Evolutionary conservation across 2,888 invertebrate genomes (phyloP).

Genomic region (Lottia scabra): DNA sequence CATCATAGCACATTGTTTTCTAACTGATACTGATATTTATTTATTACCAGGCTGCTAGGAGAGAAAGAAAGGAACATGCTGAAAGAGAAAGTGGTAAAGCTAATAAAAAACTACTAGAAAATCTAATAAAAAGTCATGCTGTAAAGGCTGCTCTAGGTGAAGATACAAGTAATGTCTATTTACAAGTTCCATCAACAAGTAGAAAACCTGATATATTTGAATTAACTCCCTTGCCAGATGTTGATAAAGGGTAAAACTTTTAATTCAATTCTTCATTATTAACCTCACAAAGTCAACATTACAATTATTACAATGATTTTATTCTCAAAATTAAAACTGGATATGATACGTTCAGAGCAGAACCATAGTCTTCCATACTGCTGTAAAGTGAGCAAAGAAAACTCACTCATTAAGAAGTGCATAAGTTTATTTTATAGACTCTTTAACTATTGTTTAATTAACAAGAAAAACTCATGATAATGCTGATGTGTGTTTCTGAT

Average conservation of each 20-base stretch:
- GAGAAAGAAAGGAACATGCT: constrained; percentile 78
- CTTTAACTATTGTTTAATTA: too few relatives aligned
- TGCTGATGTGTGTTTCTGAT: too few relatives aligned
- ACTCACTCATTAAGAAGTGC: too few relatives aligned
- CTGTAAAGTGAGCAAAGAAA: too few relatives aligned
- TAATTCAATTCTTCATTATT: background rate
- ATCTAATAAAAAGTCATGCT: constrained; percentile 83
- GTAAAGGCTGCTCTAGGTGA: constrained; percentile 70
- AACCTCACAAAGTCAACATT: too few relatives aligned
- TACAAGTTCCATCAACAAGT: constrained; percentile 30
- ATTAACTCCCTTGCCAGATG: constrained; percentile 66
- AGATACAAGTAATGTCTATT: constrained; percentile 18
- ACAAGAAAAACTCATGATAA: too few relatives aligned
- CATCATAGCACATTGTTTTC: too few relatives aligned
- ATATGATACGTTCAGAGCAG: too few relatives aligned
- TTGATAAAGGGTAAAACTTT: constrained; percentile 28
- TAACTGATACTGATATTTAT: background rate
- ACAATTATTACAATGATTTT: too few relatives aligned
- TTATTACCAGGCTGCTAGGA: constrained; percentile 77
- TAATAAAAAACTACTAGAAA: constrained; percentile 79
- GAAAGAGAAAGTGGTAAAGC: constrained; percentile 80
- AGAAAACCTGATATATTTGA: constrained; percentile 66
- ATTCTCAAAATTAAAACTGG: too few relatives aligned
- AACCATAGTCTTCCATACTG: too few relatives aligned
- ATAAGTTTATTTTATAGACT: too few relatives aligned